Evolutionary conservation across 2,113 vertebrate species (phyloP).

Genomic region (Peucedramus taeniatus): DNA sequence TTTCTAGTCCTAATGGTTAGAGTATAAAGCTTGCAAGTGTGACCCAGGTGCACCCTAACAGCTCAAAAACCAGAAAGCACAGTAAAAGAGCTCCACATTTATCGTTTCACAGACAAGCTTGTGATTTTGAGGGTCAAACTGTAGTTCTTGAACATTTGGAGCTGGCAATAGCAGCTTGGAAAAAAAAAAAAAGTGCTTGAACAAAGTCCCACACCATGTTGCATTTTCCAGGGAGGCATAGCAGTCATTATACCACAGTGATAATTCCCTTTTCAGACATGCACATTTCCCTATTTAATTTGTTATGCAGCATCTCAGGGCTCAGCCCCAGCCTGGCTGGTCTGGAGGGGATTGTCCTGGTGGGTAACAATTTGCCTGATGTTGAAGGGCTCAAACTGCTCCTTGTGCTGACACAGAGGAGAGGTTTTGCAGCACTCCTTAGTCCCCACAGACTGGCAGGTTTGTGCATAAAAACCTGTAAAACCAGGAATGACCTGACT

Average conservation of each 20-base stretch:
- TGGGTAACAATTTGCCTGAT: not conserved
- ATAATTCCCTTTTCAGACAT: not conserved
- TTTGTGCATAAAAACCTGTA: not conserved
- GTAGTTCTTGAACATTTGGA: conserved; percentile 28
- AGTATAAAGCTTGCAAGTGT: conserved; percentile 53
- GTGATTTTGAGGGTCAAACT: conserved; percentile 41
- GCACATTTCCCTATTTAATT: not conserved
- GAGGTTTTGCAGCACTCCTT: not conserved
- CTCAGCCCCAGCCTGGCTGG: not conserved
- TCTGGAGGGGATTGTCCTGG: not conserved
- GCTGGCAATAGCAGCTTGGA: not conserved
- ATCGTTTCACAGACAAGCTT: not conserved
- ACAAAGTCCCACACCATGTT: not conserved
- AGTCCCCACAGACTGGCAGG: not conserved
- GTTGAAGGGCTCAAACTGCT: not conserved
- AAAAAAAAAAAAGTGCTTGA: not conserved
- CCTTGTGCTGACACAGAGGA: not conserved
- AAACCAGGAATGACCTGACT: not conserved
- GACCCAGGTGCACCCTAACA: conserved; percentile 28
- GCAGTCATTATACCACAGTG: not conserved
- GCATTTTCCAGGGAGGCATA: not conserved
- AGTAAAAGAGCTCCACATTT: conserved; percentile 8
- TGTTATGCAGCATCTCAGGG: not conserved
- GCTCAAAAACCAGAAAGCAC: conserved; percentile 37
- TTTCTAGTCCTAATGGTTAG: conserved; percentile 45